Evolutionary conservation across 2,888 invertebrate genomes (phyloP), one percentile per base, ranked within the genome.

Genomic region (Lasiommata megera): DNA sequence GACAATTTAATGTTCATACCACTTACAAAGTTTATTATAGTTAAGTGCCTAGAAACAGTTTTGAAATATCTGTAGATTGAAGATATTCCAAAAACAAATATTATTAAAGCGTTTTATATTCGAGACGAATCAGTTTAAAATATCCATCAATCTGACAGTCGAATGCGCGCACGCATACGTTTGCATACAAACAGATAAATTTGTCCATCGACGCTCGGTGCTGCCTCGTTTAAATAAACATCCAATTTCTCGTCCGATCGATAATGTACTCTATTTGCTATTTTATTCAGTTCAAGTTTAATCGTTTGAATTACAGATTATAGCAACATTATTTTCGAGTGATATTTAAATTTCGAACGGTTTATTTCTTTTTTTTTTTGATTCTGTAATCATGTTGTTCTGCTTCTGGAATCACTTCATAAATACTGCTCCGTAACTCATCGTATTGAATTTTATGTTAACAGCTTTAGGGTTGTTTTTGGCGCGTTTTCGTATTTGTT

Each of bases 281-380:
- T 12, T 2, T 1, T 5, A 50, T 67, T 54, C n/a, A 58, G 59
- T 60, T 61, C 46, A 56, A 59, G 60, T 63, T 61, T 28, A 51
- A 54, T 50, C 9, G 47, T 2, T 8, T 12, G 11, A 0, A 12
- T 23, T 34, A 43, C 34, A 58, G 41, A 60, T 69, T 67, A 69
- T 67, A 66, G 70, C 67, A 72, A 72, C 67, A 71, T 71, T 69
- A 67, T 71, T 74, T 70, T 68, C 68, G 62, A 74, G 69, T 74
- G 74, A 79, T 76, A 79, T 79, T 80, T 77, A 77, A 79, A 78
- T 76, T 71, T 72, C 67, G 65, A 76, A 74, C 66, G 67, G 72
- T 74, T 74, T 73, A 73, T 76, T 77, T 73, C 54, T 60, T 64
- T 70, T 60, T 66, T 70, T 71, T 72, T 66, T 66, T 67, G 65